Evolutionary conservation across 2,888 invertebrate genomes (phyloP).

Genomic region (Altica lythri): DNA sequence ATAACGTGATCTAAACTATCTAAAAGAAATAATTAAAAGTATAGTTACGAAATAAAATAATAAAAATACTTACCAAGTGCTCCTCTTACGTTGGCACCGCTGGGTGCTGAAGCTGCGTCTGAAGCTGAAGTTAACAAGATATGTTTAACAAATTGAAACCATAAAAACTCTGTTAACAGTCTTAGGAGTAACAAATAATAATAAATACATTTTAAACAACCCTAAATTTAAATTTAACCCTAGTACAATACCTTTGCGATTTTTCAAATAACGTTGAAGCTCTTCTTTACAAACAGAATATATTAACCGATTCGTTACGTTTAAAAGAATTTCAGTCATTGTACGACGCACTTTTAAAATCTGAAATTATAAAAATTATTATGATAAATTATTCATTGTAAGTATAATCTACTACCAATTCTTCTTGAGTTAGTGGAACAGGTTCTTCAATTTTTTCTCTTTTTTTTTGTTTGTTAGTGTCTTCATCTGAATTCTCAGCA

Average conservation of each 20-base stretch:
- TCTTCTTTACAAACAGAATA: conserved; percentile 83
- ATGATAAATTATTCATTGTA: conserved; percentile 20
- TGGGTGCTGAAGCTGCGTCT: conserved; percentile 56
- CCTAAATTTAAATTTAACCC: background rate
- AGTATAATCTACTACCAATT: conserved; percentile 68
- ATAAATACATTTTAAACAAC: conserved; percentile 23
- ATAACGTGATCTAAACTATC: too few species aligned
- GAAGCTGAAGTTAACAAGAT: conserved; percentile 58
- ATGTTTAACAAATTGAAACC: conserved; percentile 54
- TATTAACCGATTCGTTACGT: conserved; percentile 92
- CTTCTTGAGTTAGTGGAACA: conserved; percentile 53
- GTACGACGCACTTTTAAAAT: conserved; percentile 87
- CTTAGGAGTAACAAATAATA: conserved; percentile 42
- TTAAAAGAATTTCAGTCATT: conserved; percentile 91
- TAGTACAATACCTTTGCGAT: conserved; percentile 76
- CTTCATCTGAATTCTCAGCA: conserved; percentile 61
- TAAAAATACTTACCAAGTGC: conserved; percentile 81
- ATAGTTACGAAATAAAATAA: conserved; percentile 20
- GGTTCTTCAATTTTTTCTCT: conserved; percentile 46
- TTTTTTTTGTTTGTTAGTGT: conserved; percentile 52
- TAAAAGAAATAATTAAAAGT: conserved; percentile 17
- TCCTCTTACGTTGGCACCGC: conserved; percentile 80
- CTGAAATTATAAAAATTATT: conserved; percentile 57
- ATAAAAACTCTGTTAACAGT: conserved; percentile 53
- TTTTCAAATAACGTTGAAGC: conserved; percentile 71